phyloP scores from a whole-genome alignment of 2,113 vertebrate genomes.

The Dendrocopos noguchii region DNA sequence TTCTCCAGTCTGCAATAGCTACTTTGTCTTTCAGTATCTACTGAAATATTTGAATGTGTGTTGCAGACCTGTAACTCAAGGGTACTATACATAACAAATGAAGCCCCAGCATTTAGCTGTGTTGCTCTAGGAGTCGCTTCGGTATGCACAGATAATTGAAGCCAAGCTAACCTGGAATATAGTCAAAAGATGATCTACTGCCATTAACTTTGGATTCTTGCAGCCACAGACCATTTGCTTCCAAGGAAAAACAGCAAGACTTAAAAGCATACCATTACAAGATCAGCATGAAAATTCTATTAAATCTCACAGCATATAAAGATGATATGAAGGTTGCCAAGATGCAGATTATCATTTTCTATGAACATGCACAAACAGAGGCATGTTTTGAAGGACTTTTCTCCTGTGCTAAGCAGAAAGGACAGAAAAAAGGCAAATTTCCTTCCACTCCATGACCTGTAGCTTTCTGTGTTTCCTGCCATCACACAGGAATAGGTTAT shows the following conservation, averaged over 20 bases:
- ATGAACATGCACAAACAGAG: neutral
- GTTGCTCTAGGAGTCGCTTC: neutral
- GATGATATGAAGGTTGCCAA: neutral
- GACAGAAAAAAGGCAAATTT: neutral
- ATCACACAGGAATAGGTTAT: neutral
- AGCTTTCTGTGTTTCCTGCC: neutral
- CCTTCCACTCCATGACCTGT: neutral
- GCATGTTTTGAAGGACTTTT: neutral
- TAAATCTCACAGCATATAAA: neutral
- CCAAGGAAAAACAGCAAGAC: constrained; percentile 21
- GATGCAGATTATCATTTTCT: neutral
- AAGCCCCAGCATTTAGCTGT: neutral
- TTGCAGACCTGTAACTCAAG: neutral
- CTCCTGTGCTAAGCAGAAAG: neutral
- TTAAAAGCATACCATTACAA: constrained; percentile 22
- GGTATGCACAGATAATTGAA: neutral
- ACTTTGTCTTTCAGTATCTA: neutral
- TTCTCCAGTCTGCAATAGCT: neutral
- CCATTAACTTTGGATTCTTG: neutral
- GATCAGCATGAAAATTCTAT: constrained; percentile 19
- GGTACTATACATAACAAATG: neutral
- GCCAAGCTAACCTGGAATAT: neutral
- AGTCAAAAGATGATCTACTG: neutral
- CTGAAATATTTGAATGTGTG: neutral
- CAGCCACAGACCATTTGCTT: neutral